These are phyloP conservation scores for Nothoprocta perdicaria DNA, from an alignment of 2,113 vertebrate species.

Conservation along the genomic window DNA sequence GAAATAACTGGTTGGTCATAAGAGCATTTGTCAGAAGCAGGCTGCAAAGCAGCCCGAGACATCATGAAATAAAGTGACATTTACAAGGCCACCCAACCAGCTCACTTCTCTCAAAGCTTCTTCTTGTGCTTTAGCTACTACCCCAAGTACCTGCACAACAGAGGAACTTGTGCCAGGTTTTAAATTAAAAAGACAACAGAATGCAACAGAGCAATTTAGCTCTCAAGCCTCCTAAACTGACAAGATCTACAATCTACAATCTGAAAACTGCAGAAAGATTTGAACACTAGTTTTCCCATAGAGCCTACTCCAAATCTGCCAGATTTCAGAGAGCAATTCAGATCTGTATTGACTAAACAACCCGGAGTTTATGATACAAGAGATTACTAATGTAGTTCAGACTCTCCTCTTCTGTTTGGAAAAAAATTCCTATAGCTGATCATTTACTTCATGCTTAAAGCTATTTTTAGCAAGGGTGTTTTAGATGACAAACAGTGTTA, in stretches of 20 bases:
- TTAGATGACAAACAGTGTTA: constrained; percentile 31
- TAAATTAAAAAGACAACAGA: background rate
- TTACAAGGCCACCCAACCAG: background rate
- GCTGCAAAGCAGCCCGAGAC: background rate
- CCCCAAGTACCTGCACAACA: fast-evolving
- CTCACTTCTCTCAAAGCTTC: background rate
- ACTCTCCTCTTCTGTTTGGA: background rate
- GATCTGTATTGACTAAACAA: background rate
- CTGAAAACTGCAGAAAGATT: background rate
- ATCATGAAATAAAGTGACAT: background rate
- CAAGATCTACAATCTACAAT: background rate
- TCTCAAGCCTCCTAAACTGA: background rate
- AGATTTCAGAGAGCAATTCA: background rate
- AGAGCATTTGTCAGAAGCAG: background rate
- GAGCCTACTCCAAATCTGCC: background rate
- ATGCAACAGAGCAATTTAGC: background rate
- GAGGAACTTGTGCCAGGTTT: background rate
- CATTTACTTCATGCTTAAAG: constrained; percentile 35
- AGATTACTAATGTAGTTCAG: background rate
- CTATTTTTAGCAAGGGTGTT: constrained; percentile 44
- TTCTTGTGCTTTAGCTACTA: background rate
- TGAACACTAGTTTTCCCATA: background rate
- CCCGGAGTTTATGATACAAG: background rate
- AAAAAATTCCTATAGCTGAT: background rate
- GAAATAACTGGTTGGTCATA: background rate